These are phyloP conservation scores for Mystacides longicornis DNA, from an alignment of 2,888 invertebrate species.

Conservation along the genomic window DNA sequence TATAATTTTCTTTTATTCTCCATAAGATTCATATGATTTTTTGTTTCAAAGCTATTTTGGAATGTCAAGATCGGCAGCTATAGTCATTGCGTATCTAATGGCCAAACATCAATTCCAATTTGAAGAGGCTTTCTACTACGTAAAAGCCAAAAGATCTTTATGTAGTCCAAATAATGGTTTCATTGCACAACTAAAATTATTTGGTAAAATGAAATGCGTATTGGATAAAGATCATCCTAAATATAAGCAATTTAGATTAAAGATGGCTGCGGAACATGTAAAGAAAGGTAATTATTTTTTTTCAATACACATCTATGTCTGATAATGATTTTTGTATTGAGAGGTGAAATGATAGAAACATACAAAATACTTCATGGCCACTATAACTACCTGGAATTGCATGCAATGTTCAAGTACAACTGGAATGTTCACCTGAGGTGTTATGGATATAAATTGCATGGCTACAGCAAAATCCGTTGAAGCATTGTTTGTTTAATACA, in stretches of 20 bases:
- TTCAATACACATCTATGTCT: neutral
- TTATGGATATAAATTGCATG: no score
- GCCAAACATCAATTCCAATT: constrained; percentile 69
- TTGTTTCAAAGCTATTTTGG: constrained; percentile 66
- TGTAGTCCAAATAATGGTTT: constrained; percentile 79
- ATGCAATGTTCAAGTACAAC: no score
- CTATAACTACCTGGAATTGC: no score
- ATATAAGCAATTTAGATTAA: constrained; percentile 69
- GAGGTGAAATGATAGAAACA: no score
- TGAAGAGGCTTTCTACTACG: constrained; percentile 59
- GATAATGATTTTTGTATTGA: no score
- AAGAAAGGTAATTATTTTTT: constrained; percentile 52
- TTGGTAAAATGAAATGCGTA: constrained; percentile 67
- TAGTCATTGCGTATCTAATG: constrained; percentile 85
- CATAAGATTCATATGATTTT: no score
- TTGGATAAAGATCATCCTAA: constrained; percentile 62
- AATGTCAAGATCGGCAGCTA: constrained; percentile 81
- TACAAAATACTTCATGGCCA: no score
- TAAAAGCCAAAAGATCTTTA: constrained; percentile 63
- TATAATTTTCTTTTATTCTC: no score
- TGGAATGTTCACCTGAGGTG: no score
- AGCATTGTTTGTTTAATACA: no score
- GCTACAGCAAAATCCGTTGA: no score
- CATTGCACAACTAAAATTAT: constrained; percentile 68
- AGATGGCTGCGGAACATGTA: constrained; percentile 73